A percentile compares a stretch with the other conserved stretches of the same genome.
These are phyloP conservation scores for Sandelia bainsii DNA, from an alignment of 2,797 vertebrate genomes.

Conservation along the genomic window DNA sequence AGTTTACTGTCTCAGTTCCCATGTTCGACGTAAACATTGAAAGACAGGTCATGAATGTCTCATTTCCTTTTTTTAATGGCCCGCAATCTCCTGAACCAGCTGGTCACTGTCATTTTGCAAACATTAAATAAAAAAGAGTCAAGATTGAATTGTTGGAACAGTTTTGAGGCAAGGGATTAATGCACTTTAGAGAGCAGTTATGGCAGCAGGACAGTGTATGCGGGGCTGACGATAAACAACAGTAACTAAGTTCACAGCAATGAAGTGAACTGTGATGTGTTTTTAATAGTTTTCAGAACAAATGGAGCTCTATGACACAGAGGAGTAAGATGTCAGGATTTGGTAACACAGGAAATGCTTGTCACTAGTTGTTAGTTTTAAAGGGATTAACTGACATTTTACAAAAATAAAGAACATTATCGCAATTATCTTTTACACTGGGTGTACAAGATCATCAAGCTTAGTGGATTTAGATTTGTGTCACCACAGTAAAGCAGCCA, in stretches of 20 bases:
- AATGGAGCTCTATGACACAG: background rate
- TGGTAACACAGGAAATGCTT: background rate
- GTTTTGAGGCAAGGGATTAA: constrained; percentile 18
- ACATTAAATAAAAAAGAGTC: background rate
- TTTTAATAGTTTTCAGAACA: background rate
- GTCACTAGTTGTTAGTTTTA: background rate
- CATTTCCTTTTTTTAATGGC: no score
- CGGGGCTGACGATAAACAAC: background rate
- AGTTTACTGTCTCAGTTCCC: no score
- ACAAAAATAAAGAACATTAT: background rate
- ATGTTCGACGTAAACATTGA: no score
- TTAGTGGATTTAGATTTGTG: background rate
- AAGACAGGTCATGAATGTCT: no score
- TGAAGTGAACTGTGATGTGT: constrained; percentile 1
- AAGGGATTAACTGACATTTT: background rate
- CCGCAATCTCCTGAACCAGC: background rate
- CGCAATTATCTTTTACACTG: background rate
- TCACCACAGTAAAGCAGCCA: background rate
- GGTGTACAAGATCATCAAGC: background rate
- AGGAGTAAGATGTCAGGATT: background rate
- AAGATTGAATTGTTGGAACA: background rate
- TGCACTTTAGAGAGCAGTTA: background rate
- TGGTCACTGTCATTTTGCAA: no score
- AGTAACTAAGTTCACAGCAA: background rate
- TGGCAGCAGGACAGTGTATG: background rate